phyloP scores from a whole-genome alignment of 1,140 invertebrate genomes.

The Pectinophora gossypiella region DNA sequence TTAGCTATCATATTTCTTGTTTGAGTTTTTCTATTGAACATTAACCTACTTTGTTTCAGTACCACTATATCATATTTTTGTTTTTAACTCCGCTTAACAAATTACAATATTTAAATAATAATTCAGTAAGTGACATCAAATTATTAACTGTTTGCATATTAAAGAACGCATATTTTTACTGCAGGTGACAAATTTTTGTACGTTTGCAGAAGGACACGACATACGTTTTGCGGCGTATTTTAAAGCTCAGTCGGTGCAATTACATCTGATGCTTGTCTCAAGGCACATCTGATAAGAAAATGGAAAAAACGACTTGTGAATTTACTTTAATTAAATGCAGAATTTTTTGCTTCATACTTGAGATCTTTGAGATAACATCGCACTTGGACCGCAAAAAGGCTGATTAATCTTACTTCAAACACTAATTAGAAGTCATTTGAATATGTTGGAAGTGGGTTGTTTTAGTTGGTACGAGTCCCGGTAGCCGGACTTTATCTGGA shows the following conservation, averaged over 20 bases:
- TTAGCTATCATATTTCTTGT: conserved; percentile 18
- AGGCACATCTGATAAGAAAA: conserved; percentile 55
- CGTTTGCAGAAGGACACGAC: conserved; percentile 12
- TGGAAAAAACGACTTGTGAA: conserved; percentile 41
- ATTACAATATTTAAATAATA: too few species aligned
- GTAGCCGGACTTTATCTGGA: conserved; percentile 7
- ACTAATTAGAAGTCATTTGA: conserved; percentile 30
- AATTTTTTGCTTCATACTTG: conserved; percentile 38
- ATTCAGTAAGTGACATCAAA: too few species aligned
- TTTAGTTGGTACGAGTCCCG: neutral
- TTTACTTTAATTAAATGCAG: conserved; percentile 56
- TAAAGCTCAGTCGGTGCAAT: conserved; percentile 47
- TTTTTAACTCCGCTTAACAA: too few species aligned
- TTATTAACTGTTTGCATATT: too few species aligned
- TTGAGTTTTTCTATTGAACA: too few species aligned
- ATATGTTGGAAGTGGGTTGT: neutral
- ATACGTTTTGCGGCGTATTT: conserved; percentile 36
- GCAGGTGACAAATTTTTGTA: conserved; percentile 16
- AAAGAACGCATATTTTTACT: conserved; percentile 1
- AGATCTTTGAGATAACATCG: conserved; percentile 25
- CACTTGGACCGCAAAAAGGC: conserved; percentile 26
- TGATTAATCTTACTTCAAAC: conserved; percentile 35
- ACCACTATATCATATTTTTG: too few species aligned
- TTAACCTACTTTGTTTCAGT: too few species aligned
- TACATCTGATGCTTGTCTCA: conserved; percentile 53